Evolutionary conservation across 1,140 invertebrate species (phyloP).

Genomic region (Cydia fagiglandana): DNA sequence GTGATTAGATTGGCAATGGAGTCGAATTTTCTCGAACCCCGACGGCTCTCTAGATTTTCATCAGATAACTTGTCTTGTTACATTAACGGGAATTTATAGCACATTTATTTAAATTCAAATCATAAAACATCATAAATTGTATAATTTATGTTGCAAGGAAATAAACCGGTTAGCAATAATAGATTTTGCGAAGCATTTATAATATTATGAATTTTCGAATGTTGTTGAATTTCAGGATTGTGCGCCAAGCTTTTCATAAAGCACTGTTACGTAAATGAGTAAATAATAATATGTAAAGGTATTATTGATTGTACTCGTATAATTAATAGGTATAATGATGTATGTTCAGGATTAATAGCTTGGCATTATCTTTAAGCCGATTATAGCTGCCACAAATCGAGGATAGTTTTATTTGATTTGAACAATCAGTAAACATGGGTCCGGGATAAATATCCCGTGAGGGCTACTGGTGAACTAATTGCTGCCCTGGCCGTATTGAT

Average conservation of each 20-base stretch:
- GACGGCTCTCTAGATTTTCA: slow-evolving; percentile 31
- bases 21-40: slow-evolving; percentile 25
- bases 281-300: background rate
- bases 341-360: background rate
- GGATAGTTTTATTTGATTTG: slow-evolving; percentile 57
- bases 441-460: slow-evolving; percentile 68
- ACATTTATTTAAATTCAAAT: slow-evolving; percentile 32
- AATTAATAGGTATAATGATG: background rate
- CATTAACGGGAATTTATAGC: slow-evolving; percentile 31
- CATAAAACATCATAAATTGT: slow-evolving; percentile 31
- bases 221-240: background rate
- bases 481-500: slow-evolving; percentile 71
- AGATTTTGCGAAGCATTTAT: slow-evolving; percentile 1
- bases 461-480: slow-evolving; percentile 65
- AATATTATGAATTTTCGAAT: background rate
- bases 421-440: slow-evolving; percentile 58
- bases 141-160: slow-evolving; percentile 19
- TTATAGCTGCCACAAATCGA: slow-evolving; percentile 48
- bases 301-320: background rate
- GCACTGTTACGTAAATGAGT: background rate
- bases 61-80: slow-evolving; percentile 27
- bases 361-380: slow-evolving; percentile 35
- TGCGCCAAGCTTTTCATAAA: background rate
- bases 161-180: slow-evolving; percentile 18
- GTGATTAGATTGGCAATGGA: slow-evolving; percentile 29